phyloP scores from a whole-genome alignment of 1,140 invertebrate species.

The Metaphire vulgaris region DNA sequence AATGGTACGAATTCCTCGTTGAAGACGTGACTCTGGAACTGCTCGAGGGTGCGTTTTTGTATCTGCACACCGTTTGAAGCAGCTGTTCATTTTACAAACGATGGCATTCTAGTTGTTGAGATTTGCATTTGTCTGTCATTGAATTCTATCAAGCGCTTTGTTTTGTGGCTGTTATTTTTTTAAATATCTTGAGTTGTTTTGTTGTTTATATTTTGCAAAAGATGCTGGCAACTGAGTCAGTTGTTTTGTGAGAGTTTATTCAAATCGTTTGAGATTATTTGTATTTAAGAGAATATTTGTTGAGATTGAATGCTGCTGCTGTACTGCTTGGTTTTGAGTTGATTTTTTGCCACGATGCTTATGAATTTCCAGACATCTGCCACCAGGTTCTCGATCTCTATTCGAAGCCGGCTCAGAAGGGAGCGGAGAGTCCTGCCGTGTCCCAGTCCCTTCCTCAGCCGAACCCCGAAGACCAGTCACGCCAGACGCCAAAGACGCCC shows the following conservation, averaged over 20 bases:
- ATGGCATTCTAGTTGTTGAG: neutral
- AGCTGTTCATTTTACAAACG: neutral
- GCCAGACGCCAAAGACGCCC: conserved; percentile 9
- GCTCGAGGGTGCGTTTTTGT: conserved; percentile 83
- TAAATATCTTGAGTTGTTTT: neutral
- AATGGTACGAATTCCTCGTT: conserved; percentile 98
- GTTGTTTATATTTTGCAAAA: too few species aligned
- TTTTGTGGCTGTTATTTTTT: too few species aligned
- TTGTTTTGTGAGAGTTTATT: too few species aligned
- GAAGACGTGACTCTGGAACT: conserved; percentile 91
- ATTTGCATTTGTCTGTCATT: too few species aligned
- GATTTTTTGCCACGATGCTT: too few species aligned
- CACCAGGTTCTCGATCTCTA: conserved; percentile 81
- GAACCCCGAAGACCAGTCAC: neutral
- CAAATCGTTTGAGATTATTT: too few species aligned
- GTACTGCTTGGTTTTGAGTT: too few species aligned
- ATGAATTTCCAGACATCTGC: conserved; percentile 70
- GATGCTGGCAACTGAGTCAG: too few species aligned
- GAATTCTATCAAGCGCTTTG: neutral
- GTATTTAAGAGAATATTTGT: too few species aligned
- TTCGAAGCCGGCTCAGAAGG: conserved; percentile 32
- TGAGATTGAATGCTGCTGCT: too few species aligned
- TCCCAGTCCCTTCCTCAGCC: neutral
- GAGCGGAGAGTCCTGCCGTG: neutral
- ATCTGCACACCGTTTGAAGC: conserved; percentile 30